A percentile compares a stretch with the other conserved stretches of the same genome.
Evolutionary conservation across 1,140 invertebrate species (phyloP).

Genomic region (Brachionus paranguensis): DNA sequence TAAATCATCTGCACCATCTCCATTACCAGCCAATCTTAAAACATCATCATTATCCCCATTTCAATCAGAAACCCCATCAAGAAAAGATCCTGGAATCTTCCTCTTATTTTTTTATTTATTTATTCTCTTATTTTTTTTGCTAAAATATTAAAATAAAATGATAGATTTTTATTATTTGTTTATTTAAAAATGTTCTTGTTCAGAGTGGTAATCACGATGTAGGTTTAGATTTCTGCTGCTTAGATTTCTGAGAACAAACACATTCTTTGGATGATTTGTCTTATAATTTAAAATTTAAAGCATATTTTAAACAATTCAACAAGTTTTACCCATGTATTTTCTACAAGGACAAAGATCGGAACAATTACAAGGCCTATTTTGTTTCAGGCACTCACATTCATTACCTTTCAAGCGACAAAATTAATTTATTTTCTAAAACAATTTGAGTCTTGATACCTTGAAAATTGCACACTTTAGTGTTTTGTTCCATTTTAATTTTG

Average conservation of each 20-base stretch:
- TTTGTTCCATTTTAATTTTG: background rate
- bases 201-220: background rate
- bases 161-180: too few species aligned
- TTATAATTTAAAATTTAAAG: background rate
- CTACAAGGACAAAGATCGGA: background rate
- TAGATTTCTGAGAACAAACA: background rate
- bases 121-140: too few species aligned
- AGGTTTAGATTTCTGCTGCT: background rate
- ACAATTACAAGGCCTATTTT: constrained; percentile 4
- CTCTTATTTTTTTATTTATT: too few species aligned
- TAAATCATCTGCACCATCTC: too few species aligned
- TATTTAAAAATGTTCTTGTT: too few species aligned
- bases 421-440: background rate
- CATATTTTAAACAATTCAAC: background rate
- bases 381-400: background rate
- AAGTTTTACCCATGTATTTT: background rate
- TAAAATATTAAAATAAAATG: too few species aligned
- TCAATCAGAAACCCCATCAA: too few species aligned
- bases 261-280: background rate
- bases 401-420: background rate
- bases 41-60: too few species aligned
- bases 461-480: background rate
- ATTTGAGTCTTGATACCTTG: background rate
- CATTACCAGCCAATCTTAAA: too few species aligned
- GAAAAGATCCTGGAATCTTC: too few species aligned